Evolutionary conservation across 2,113 vertebrate genomes (phyloP).

Genomic region (Pongo abelii): DNA sequence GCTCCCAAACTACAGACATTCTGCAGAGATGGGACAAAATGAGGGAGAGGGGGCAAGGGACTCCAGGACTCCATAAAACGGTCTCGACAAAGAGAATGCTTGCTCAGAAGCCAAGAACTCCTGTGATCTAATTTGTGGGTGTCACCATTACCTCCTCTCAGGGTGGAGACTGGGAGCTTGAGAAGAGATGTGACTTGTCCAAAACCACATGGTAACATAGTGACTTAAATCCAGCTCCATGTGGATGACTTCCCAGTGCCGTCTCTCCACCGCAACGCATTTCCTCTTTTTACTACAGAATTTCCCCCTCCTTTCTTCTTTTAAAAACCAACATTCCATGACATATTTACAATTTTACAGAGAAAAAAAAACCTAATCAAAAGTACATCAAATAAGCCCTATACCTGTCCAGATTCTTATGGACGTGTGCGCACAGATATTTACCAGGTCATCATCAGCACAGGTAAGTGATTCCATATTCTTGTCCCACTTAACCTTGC

Average conservation of each 20-base stretch:
- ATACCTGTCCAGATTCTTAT: neutral
- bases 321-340: constrained; percentile 25
- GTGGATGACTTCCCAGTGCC: neutral
- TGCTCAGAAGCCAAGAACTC: neutral
- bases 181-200: constrained; percentile 36
- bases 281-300: constrained; percentile 58
- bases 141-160: neutral
- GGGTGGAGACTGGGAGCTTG: neutral
- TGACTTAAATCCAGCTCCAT: constrained; percentile 67
- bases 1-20: neutral
- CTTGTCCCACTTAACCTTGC: neutral
- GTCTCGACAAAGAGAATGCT: neutral
- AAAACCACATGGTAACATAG: constrained; percentile 20
- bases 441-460: neutral
- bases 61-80: neutral
- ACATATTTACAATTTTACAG: neutral
- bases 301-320: constrained; percentile 53
- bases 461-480: neutral
- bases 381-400: neutral
- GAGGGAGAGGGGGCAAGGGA: neutral
- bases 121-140: neutral
- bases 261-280: neutral
- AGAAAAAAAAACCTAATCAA: neutral
- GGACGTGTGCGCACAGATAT: rapidly evolving
- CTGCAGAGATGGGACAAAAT: neutral